phyloP scores from a whole-genome alignment of 2,113 vertebrate species.

The Phocoena phocoena region DNA sequence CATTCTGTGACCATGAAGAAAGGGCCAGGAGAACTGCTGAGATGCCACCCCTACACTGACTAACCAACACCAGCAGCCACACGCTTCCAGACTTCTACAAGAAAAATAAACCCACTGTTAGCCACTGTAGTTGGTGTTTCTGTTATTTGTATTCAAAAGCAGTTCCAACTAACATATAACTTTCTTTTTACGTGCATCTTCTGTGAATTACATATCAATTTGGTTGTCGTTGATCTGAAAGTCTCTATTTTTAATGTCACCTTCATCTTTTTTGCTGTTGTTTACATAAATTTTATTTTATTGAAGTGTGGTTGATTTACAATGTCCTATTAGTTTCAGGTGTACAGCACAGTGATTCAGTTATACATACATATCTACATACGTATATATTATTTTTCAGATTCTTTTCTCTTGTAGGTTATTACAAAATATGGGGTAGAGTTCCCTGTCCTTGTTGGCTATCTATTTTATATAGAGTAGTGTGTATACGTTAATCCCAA shows the following conservation, averaged over 20 bases:
- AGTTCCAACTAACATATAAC: not conserved
- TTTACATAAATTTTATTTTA: not conserved
- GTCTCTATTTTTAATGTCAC: not conserved
- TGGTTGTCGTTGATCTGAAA: not conserved
- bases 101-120: not conserved
- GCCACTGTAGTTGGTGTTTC: not conserved
- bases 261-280: not conserved
- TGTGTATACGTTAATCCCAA: too few species aligned
- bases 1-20: not conserved
- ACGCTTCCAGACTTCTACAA: not conserved
- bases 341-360: not conserved
- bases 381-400: not conserved
- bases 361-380: not conserved
- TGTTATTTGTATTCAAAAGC: not conserved
- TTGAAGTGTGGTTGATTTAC: not conserved
- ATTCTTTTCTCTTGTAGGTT: not conserved
- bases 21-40: not conserved
- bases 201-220: not conserved
- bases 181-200: not conserved
- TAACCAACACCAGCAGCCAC: not conserved
- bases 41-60: rapidly evolving
- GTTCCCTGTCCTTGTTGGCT: not conserved
- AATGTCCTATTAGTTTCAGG: not conserved
- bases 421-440: not conserved
- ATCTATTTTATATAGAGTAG: not conserved